Base-by-base conservation (phyloP, 2,888 invertebrate genomes). In the Rosalia funebris region DNA sequence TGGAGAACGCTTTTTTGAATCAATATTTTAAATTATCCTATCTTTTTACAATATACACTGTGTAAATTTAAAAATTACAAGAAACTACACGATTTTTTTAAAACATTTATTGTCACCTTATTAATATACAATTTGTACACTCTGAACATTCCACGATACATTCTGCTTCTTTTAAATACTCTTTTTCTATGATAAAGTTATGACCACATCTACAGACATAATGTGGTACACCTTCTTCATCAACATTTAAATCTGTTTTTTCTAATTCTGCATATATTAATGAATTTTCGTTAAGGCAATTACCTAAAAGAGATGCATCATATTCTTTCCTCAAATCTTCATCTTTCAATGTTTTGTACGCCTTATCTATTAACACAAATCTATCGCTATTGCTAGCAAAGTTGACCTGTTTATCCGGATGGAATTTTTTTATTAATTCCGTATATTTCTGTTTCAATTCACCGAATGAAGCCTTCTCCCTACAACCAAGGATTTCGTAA, bases 161-260 rank as follows among this genome's bases (percentile, higher is more conserved):
- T 75, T 83, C 83, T 42, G 73, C 74, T 52, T 79, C 74, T 17
- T 70, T 48, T 48, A 83, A 62, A 59, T 82, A 79, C 16, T 75
- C 71, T 66, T 74, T 75, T 42, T 83, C 72, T 20, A 89, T 79
- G 25, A 80, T 70, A 78, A 89, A 88, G 47, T 79, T 75, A 32
- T 88, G 88, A 68, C 91, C 91, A 81, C 92, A 92, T 73, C 91
- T 85, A 76, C 92, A 92, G 9, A 80, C 82, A 77, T 88, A 90
- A 57, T 84, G 82, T 2, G 75, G 63, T 37, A 79, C 71, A 44
- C 68, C 55, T 80, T 82, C 78, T 37, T 78, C 74, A 32, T 75
- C 74, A 62, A 77, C 79, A 25, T 81, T 74, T 78, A 89, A 82
- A 12, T 88, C 85, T 0, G 78, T 70, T 50, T 84, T 69, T 16